Evolutionary conservation across 1,140 invertebrate species (phyloP).

Genomic region (Ganaspis sp.): DNA sequence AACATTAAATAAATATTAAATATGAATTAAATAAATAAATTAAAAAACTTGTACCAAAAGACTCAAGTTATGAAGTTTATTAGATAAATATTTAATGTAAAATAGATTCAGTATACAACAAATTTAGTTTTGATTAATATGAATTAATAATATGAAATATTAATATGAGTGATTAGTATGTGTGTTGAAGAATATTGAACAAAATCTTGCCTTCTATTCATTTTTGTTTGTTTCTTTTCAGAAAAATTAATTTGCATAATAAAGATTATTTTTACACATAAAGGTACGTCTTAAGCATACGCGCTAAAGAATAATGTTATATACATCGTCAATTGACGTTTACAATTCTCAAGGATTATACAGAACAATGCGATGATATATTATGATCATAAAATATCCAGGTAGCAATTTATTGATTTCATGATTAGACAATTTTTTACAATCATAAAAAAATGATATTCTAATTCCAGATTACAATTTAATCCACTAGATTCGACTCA

Average conservation of each 20-base stretch:
- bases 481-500: neutral
- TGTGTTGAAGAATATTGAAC: neutral
- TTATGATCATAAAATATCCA: constrained; percentile 10
- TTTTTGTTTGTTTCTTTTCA: neutral
- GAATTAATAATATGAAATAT: no score
- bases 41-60: no score
- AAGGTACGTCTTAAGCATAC: constrained; percentile 12
- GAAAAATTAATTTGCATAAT: constrained; percentile 2
- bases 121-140: no score
- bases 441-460: neutral
- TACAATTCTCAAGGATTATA: constrained; percentile 23
- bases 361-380: constrained; percentile 15
- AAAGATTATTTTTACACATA: neutral
- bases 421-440: neutral
- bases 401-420: neutral
- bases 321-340: constrained; percentile 8
- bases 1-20: no score
- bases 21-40: no score
- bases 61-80: no score
- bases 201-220: neutral
- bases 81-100: no score
- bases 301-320: neutral
- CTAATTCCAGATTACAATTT: neutral
- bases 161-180: no score
- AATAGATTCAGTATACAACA: no score